A percentile compares a stretch with the other conserved stretches of the same genome.
phyloP scores from a whole-genome alignment of 2,888 invertebrate genomes.

The Tinea trinotella region DNA sequence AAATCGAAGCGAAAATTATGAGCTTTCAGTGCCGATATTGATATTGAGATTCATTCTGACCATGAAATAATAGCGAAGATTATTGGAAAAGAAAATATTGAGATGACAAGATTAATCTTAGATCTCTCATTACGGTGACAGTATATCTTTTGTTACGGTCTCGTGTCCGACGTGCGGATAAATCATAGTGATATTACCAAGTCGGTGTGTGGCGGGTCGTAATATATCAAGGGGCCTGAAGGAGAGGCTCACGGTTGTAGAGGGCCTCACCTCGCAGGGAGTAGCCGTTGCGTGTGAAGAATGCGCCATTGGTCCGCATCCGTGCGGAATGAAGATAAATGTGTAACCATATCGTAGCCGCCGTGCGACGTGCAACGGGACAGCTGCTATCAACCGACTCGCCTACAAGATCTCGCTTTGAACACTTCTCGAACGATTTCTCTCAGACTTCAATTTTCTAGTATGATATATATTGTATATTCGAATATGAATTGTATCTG shows the following conservation, averaged over 20 bases:
- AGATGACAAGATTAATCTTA: constrained; percentile 43
- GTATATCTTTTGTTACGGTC: constrained; percentile 41
- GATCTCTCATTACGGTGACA: constrained; percentile 34
- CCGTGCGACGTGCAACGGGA: constrained; percentile 8
- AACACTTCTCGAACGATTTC: neutral
- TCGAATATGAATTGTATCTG: too few relatives aligned
- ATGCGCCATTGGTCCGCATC: constrained; percentile 26
- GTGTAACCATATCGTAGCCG: constrained; percentile 11
- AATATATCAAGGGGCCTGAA: constrained; percentile 54
- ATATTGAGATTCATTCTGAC: neutral
- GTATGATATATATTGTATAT: neutral
- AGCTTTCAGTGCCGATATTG: neutral
- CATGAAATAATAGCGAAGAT: constrained; percentile 5
- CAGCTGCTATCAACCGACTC: constrained; percentile 8
- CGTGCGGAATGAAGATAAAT: constrained; percentile 35
- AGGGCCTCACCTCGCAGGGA: constrained; percentile 28
- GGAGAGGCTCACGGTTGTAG: constrained; percentile 31
- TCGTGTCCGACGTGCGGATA: constrained; percentile 42
- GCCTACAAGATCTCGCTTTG: neutral
- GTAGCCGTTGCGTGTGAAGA: constrained; percentile 27
- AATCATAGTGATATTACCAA: constrained; percentile 55
- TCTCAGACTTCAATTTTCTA: neutral
- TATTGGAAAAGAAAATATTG: constrained; percentile 29
- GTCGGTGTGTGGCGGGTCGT: constrained; percentile 43
- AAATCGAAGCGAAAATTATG: neutral